Evolutionary conservation across 2,888 invertebrate genomes (phyloP), one percentile per base, ranked within the genome.

Genomic region (Brachylomia viminalis): DNA sequence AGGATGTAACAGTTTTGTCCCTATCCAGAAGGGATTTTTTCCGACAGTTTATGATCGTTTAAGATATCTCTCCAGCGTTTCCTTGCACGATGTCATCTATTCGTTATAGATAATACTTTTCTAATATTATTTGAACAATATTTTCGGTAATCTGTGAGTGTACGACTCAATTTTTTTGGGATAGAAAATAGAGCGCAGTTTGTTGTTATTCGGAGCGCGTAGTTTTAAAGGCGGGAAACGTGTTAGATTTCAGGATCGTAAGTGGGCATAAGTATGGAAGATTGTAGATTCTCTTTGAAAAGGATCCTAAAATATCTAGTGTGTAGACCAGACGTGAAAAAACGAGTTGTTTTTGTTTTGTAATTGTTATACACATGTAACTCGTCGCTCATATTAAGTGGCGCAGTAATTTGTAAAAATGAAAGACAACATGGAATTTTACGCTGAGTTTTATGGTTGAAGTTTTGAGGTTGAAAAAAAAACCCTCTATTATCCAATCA

Each of bases 11-110:
- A 67, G 42, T 82, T 73, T 80, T 81, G 82, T 81, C 75, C 81
- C 81, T 82, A 86, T 85, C 87, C 87, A 87, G 83, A 88, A 89
- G 80, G 88, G 90, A 90, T 90, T 90, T 90, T 91, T 90, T 85
- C 86, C 82, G 90, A 88, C 87, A 90, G 87, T 92, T 92, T 92
- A 92, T 89, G 90, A 88, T 79, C 90, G 82, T 88, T 91, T 90
- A 88, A 87, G 89, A 89, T 91, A 91, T 91, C 90, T 90, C 70
- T 73, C 45, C 82, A 81, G 83, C 86, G 80, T 65, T 84, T 61
- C 64, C 73, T 66, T 56, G 74, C 79, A 80, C 75, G 80, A 80
- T 81, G 80, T 86, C 80, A 76, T 83, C 72, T 80, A 74, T 85
- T 77, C 79, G 77, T 80, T 83, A 80, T 62, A 82, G 82, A 86